Base-by-base conservation (phyloP, 2,797 vertebrate genomes). In the Molossus alvarezi region DNA sequence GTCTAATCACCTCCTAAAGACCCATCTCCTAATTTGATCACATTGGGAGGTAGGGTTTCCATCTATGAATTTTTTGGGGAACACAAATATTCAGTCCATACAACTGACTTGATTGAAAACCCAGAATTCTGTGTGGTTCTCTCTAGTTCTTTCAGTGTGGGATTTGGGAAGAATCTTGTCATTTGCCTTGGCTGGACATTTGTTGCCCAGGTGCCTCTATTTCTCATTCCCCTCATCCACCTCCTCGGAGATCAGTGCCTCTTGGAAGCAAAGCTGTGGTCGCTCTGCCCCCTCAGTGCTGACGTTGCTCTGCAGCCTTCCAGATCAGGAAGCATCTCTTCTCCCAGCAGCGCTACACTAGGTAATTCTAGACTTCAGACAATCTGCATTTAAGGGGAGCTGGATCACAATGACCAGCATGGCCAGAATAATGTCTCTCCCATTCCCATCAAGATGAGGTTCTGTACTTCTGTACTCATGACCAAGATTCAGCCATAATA, bases 251-350 rank as follows among this genome's bases (percentile, higher is more conserved):
- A 25, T 58, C 25, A 37, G 25, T 15, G 11, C 1, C 27, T 18
- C 4, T n/a, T 27, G 3, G 29, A 53, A 29, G 10, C 37, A 91
- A 72, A 23, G 17, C 51, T 53, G 9, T 21, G 72, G 9, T n/a
- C 0, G 1, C 15, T 4, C 13, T n/a, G 4, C 1, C 14, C 7
- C 13, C 5, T 41, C 37, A 37, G 25, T 33, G 65, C 33, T 20
- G n/a, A 9, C 0, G 0, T 0, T 62, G 9, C 45, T 55, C 53
- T 55, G 2, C 14, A 45, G 9, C 25, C 33, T 29, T 69, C 64
- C 20, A 11, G 0, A 3, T 62, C n/a, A 23, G 10, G 29, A 15
- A 45, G n/a, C 2, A 80, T 20, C 13, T 73, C n/a, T 67, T 86
- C 12, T 62, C 18, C 9, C 57, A n/a, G 5, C 37, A 60, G 48